Evolutionary conservation across 2,797 vertebrate genomes (phyloP).

Genomic region (Parambassis ranga): DNA sequence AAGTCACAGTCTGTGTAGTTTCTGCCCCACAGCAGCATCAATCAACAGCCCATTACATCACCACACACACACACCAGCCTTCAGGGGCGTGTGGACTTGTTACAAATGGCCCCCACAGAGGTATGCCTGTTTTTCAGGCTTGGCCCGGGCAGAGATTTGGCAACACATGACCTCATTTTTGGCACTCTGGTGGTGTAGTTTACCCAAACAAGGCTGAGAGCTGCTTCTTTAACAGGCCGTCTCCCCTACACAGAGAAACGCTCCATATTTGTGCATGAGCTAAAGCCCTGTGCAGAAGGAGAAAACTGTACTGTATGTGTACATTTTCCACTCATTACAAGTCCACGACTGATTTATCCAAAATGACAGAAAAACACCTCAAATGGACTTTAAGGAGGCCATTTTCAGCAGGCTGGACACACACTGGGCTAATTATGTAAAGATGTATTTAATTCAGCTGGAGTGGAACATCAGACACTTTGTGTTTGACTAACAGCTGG

Average conservation of each 20-base stretch:
- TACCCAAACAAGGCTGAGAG: constrained; percentile 72
- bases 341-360: constrained; percentile 44
- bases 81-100: constrained; percentile 3
- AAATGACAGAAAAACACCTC: constrained; percentile 32
- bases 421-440: constrained; percentile 10
- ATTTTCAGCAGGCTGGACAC: constrained; percentile 31
- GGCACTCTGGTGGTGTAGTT: constrained; percentile 57
- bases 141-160: constrained; percentile 53
- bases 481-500: constrained; percentile 42
- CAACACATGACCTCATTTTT: constrained; percentile 76
- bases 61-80: constrained; percentile 19
- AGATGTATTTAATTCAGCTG: constrained; percentile 36
- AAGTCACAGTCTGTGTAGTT: constrained; percentile 58
- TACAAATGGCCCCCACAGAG: constrained; percentile 48
- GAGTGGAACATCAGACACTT: constrained; percentile 10
- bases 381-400: constrained; percentile 17
- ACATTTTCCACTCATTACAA: constrained; percentile 59
- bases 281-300: not conserved
- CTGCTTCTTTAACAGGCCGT: constrained; percentile 33
- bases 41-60: constrained; percentile 63
- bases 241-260: constrained; percentile 45
- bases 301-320: constrained; percentile 34
- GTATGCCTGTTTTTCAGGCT: constrained; percentile 51
- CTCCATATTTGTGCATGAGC: constrained; percentile 66
- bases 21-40: constrained; percentile 48